Base-by-base conservation (phyloP, 1,140 invertebrate genomes). In the Bombus difficillimus region DNA sequence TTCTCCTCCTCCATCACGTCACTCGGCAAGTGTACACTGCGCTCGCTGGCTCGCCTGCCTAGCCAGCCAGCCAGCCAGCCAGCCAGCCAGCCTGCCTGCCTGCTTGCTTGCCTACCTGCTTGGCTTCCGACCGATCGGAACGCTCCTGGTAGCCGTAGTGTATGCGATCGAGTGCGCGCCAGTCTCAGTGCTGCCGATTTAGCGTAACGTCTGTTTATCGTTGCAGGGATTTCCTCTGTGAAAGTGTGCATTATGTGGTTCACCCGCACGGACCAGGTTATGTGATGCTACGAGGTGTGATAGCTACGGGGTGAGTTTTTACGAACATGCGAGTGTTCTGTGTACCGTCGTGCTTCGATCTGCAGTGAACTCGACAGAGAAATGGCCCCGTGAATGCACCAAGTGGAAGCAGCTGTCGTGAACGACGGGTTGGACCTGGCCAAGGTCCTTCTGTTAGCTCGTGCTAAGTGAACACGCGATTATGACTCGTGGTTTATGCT, bases 61-160 rank as follows among this genome's bases (percentile, higher is more conserved):
- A 68, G 88, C 82, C 41, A 74, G 72, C 72, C n/a, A 73, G 72
- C 72, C n/a, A 15, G 71, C 71, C 15, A 4, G 59, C 59, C 57
- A 0, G 57, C 57, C 59, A 0, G 28, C 57, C 25, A 0, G 25
- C 57, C 25, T 1, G 53, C 53, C 53, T 9, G 25, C 57, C 25
- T 9, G 15, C 47, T 15, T 39, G 71, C 71, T 2, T 41, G 69
- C 69, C 71, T 73, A 15, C 39, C 89, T 84, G 88, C 82, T 73
- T 88, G 82, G 88, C 83, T 91, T 90, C 88, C 89, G 92, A 87
- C 85, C 91, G 90, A 92, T 90, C 88, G 91, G 74, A 86, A 90
- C 88, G 86, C 88, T 92, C 81, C 91, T 92, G 92, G 92, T 92
- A 92, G 74, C 68, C 86, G 83, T 83, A 87, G 81, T 88, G 37